Base-by-base conservation (phyloP, 2,888 invertebrate species). In the Eutolmus rufibarbis region DNA sequence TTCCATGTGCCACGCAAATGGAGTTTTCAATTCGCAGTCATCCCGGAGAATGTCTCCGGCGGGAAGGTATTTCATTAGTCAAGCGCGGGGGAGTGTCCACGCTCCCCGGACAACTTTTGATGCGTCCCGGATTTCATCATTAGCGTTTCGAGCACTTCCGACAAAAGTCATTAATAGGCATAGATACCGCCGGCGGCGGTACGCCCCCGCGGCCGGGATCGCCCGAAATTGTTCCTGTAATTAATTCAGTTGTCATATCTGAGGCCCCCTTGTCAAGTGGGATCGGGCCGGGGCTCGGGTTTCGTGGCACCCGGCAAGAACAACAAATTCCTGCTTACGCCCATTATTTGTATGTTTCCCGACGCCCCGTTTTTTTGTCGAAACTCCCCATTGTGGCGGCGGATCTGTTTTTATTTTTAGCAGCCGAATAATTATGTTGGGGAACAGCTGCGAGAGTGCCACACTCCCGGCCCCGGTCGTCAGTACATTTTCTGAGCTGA, bases 211-310 rank as follows among this genome's bases (percentile, higher is more conserved):
- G 19, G 8, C 66, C 66, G 19, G 66, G 23, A 46, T 66, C 66
- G 23, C 23, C 66, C 40, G 16, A 79, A 79, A 46, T 46, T 79
- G 43, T 79, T 43, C 23, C 79, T 79, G 79, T 79, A 79, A 79
- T 79, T 79, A 79, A 79, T 79, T 79, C 79, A 79, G 79, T 43
- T 79, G 79, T 79, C 79, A 79, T 79, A 79, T 79, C 43, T 46
- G 14, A 46, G 28, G 23, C 79, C 79, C 78, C 76, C 28, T 34
- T 34, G 34, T 34, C 34, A 76, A 76, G 28, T n/a, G 34, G 4
- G 23, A 2, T 34, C 37, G 16, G 76, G 28, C 23, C 23, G 2
- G 66, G 23, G 28, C 23, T 66, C 66, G 66, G 66, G 66, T 66
- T 66, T 28, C 23, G 66, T 28, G 12, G 66, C 23, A 23, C n/a